phyloP scores from a whole-genome alignment of 2,797 vertebrate species.

The Sylvilagus floridanus region DNA sequence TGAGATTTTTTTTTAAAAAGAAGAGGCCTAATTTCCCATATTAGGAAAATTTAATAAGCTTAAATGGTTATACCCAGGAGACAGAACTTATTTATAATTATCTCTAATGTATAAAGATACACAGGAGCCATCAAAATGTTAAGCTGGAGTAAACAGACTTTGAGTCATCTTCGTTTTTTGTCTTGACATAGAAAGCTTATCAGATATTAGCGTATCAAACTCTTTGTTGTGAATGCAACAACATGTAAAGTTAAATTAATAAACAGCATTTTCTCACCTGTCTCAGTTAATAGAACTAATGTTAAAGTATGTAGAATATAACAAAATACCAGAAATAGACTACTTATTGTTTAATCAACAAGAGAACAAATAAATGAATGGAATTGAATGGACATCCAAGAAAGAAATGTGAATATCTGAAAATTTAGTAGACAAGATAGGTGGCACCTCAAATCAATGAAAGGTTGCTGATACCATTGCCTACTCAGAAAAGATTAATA shows the following conservation, averaged over 20 bases:
- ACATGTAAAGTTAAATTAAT: neutral
- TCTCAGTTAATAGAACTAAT: neutral
- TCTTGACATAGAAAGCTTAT: neutral
- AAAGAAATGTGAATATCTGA: neutral
- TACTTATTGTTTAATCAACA: constrained; percentile 35
- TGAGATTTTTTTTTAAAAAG: constrained; percentile 24
- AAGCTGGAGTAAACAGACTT: neutral
- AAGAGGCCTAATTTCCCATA: constrained; percentile 24
- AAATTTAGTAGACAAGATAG: neutral
- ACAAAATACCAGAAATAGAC: neutral
- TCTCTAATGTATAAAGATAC: neutral
- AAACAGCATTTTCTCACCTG: neutral
- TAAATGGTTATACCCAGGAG: neutral
- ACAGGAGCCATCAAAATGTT: neutral
- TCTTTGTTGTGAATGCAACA: neutral
- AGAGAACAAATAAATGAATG: neutral
- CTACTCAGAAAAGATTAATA: neutral
- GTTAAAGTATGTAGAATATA: neutral
- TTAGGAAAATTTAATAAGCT: constrained; percentile 29
- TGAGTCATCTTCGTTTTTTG: neutral
- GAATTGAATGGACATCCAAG: neutral
- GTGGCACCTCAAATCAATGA: neutral
- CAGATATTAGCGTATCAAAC: neutral
- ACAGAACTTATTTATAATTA: neutral
- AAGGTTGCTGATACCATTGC: neutral